Evolutionary conservation across 2,888 invertebrate genomes (phyloP), one percentile per base, ranked within the genome.

Genomic region (Keiferia lycopersicella): DNA sequence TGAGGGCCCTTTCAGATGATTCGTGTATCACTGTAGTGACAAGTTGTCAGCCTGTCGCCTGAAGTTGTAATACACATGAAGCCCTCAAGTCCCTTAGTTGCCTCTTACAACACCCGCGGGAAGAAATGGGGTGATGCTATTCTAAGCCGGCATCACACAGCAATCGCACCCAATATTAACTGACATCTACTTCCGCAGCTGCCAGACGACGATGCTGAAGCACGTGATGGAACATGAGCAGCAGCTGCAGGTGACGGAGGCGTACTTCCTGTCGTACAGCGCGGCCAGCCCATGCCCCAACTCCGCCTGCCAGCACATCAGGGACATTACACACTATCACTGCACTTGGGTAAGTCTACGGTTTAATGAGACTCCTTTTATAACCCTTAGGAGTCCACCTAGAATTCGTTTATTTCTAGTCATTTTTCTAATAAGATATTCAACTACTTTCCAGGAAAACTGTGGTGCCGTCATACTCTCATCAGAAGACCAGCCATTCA

Each of bases 181-280:
- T 11, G 20, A 18, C 34, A 6, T 58, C 0, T 70, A 66, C 14
- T 45, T 20, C 73, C 73, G 14, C 80, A 93, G 93, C 73, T 93
- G 93, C 70, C 93, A 93, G 76, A 93, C 92, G 51, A 95, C 96
- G 10, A 97, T 97, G 71, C 92, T 96, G 69, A 97, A 97, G 73
- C 98, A 98, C 78, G 95, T 97, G 0, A 93, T 96, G 82, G 96
- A 96, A 72, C 98, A 98, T 81, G 97, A 97, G 76, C 95, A 96
- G 65, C 97, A 98, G 83, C 96, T 96, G 77, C 94, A 96, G 73
- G 95, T 97, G 62, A 96, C 96, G 0, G 96, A 96, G 22, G 94
- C 95, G 2, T 95, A 95, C 78, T 96, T 94, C 80, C 94, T 94
- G 80, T 93, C 93, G 0, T 93, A 93, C 59, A 93, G 94, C 2